Evolutionary conservation across 2,888 invertebrate genomes (phyloP).

Genomic region (Sarcophaga subvicina): DNA sequence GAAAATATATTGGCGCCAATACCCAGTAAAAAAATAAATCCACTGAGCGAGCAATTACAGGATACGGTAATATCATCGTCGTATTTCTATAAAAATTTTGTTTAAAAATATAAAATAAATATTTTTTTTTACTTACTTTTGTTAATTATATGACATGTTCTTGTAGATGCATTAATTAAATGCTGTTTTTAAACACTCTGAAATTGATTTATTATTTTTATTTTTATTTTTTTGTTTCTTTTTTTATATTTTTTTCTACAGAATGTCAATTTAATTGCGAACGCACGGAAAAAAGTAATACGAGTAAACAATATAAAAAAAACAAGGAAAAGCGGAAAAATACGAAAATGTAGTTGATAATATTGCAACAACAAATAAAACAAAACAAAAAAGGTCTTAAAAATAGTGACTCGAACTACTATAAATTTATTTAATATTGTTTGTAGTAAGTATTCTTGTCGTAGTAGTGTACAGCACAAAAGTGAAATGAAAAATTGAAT

Average conservation of each 20-base stretch:
- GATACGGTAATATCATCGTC: background rate
- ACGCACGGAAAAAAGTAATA: background rate
- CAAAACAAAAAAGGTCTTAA: background rate
- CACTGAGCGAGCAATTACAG: background rate
- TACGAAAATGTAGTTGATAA: background rate
- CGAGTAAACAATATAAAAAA: background rate
- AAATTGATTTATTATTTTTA: background rate
- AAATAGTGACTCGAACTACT: background rate
- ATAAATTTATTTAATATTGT: background rate
- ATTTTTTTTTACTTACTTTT: background rate
- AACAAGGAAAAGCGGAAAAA: background rate
- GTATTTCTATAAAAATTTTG: background rate
- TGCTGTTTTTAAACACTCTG: background rate
- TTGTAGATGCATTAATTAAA: background rate
- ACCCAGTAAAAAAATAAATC: too few species aligned
- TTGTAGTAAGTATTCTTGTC: too few species aligned
- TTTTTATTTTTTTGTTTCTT: too few species aligned
- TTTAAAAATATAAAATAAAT: background rate
- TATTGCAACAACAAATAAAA: background rate
- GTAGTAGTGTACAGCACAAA: too few species aligned
- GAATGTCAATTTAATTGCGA: background rate
- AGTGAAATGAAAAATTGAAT: background rate
- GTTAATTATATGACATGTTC: constrained; percentile 27
- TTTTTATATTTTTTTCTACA: too few species aligned
- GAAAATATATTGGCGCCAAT: too few species aligned